A percentile compares a stretch with the other conserved stretches of the same genome.
Evolutionary conservation across 2,113 vertebrate genomes (phyloP).

Genomic region (Misgurnus anguillicaudatus): DNA sequence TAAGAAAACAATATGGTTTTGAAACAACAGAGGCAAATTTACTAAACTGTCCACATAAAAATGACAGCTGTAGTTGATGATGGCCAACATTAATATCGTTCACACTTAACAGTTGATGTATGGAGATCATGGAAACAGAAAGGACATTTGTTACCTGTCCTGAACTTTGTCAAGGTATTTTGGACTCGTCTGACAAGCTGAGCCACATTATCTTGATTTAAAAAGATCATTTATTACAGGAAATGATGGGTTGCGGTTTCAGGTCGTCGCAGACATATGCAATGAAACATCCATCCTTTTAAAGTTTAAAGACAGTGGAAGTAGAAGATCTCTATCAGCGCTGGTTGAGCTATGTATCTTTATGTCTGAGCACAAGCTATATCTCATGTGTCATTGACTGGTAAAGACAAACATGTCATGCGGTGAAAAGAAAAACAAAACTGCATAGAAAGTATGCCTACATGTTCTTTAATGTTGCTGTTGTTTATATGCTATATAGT

Average conservation of each 20-base stretch:
- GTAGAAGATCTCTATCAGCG: neutral
- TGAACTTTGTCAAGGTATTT: neutral
- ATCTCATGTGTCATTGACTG: slow-evolving; percentile 25
- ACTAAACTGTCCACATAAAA: neutral
- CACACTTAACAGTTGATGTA: neutral
- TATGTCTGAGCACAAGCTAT: slow-evolving; percentile 6
- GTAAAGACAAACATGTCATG: slow-evolving; percentile 1
- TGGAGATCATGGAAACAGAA: neutral
- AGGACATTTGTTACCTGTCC: neutral
- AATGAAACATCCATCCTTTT: slow-evolving; percentile 5
- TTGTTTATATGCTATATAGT: too few relatives aligned
- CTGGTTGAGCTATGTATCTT: neutral
- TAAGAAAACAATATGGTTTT: too few relatives aligned
- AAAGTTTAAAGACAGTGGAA: neutral
- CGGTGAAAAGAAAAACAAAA: neutral
- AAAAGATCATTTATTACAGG: neutral
- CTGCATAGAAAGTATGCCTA: neutral
- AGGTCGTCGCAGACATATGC: neutral
- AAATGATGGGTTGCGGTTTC: neutral
- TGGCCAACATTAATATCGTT: neutral
- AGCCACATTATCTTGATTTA: neutral
- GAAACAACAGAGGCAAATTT: too few relatives aligned
- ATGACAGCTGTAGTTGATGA: neutral
- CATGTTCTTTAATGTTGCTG: too few relatives aligned
- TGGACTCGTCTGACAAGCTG: neutral